Evolutionary conservation across 1,140 invertebrate species (phyloP), one percentile per base, ranked within the genome.

Genomic region (Drosophila erecta): DNA sequence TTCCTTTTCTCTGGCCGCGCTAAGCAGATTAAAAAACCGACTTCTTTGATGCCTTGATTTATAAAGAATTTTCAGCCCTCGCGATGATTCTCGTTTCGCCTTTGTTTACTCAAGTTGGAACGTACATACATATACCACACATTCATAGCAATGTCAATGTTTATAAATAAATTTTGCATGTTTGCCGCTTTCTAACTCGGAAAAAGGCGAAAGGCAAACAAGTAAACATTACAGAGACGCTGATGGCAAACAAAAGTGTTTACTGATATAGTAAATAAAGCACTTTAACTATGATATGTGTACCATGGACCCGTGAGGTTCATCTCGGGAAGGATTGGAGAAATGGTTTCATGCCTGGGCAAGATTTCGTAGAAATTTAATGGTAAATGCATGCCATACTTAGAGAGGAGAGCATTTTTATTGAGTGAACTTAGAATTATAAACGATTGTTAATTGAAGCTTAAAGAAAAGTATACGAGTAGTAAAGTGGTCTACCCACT

Each of bases 91-190:
- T 41, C n/a, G 33, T 38, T 56, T 54, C 47, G 49, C 49, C 49
- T 35, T 69, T 70, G 50, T 69, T 70, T 70, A 56, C 46, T 37
- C 64, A 47, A 17, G 12, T 46, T 27, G 14, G 43, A 56, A 53
- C 33, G 46, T 49, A 49, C 37, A n/a, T 41, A 27, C 20, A 14
- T 8, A 11, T 12, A 17, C 27, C 46, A 51, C n/a, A 67, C 61
- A 67, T 38, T 38, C 61, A 69, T 22, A 69, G 22, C 40, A 67
- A 70, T 79, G 70, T 79, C 70, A 80, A 80, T 80, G 79, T 80
- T 80, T 75, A 62, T 44, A 75, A 59, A 79, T 70, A 80, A 59
- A 76, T 35, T 65, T 55, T 62, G 74, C 73, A 69, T 77, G 75
- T 55, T 61, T 69, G 60, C 50, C 51, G 61, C 71, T 69, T 62